Evolutionary conservation across 30 jellyfish, hydroid and myxozoan species (phyloP).

Genomic region (Pelagia noctiluca): DNA sequence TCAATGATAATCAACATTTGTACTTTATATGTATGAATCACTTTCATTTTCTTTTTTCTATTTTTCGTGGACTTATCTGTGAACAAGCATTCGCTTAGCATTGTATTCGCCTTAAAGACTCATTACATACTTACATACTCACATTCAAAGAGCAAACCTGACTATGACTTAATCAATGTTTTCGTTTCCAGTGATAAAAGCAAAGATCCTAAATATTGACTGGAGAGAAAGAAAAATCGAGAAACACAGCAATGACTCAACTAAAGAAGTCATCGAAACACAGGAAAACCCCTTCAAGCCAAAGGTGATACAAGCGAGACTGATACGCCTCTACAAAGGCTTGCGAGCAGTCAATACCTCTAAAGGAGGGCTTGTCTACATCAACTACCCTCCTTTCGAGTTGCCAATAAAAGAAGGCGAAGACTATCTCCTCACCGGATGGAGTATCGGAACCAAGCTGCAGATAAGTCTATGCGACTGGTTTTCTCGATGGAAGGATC

Average conservation of each 20-base stretch:
- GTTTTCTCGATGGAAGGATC: constrained; percentile 60
- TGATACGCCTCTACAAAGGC: constrained; percentile 49
- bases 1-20: neutral
- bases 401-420: constrained; percentile 47
- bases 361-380: constrained; percentile 10
- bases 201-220: neutral
- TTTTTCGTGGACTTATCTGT: neutral
- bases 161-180: too few relatives aligned
- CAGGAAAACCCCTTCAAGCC: constrained; percentile 18
- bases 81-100: neutral
- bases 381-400: constrained; percentile 36
- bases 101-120: neutral
- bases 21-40: neutral
- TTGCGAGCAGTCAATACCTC: neutral
- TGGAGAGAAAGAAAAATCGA: neutral
- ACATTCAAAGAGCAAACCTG: neutral
- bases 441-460: constrained; percentile 14
- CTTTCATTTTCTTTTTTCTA: neutral
- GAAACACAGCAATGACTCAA: neutral
- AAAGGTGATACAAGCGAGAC: constrained; percentile 22
- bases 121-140: neutral
- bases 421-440: constrained; percentile 51
- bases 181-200: neutral
- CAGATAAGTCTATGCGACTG: constrained; percentile 56
- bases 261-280: neutral